Percentiles rank a stretch among this genome's conserved stretches.
phyloP scores from a whole-genome alignment of 2,888 invertebrate genomes.

The Pomacea canaliculata region DNA sequence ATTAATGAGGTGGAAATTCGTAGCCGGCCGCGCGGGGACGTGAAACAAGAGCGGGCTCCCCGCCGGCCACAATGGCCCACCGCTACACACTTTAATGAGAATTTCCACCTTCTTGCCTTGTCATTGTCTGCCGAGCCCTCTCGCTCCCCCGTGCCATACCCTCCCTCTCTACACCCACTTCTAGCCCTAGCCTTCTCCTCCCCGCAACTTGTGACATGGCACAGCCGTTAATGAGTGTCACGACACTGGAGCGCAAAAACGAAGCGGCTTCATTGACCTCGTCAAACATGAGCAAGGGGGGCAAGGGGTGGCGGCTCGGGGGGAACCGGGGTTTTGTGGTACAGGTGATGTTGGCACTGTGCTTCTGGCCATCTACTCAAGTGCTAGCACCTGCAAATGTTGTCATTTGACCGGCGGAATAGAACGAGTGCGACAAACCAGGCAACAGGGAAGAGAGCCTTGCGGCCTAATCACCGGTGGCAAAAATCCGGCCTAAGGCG shows the following conservation, averaged over 20 bases:
- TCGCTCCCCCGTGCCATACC: not conserved
- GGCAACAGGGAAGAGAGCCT: slow-evolving; percentile 1
- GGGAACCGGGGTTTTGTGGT: not conserved
- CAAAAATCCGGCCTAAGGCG: not conserved
- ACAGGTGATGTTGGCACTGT: not conserved
- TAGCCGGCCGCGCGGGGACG: not conserved
- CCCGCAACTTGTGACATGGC: not conserved
- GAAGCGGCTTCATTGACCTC: not conserved
- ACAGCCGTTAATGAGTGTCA: not conserved
- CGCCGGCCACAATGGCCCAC: not conserved
- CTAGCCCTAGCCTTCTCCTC: not conserved
- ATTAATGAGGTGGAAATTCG: slow-evolving; percentile 13
- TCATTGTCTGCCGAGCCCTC: not conserved
- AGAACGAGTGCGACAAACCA: not conserved
- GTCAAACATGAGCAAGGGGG: not conserved
- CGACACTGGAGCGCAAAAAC: not conserved
- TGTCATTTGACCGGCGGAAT: not conserved
- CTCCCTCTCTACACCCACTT: not conserved
- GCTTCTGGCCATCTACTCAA: too few relatives aligned
- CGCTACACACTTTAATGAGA: not conserved
- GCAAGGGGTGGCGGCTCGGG: not conserved
- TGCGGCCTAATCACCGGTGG: not conserved
- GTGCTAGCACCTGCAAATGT: too few relatives aligned
- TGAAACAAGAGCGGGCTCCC: not conserved
- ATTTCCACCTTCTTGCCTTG: not conserved